A percentile compares a stretch with the other conserved stretches of the same genome.
phyloP scores from a whole-genome alignment of 2,888 invertebrate genomes.

The Pyrrhia umbra region DNA sequence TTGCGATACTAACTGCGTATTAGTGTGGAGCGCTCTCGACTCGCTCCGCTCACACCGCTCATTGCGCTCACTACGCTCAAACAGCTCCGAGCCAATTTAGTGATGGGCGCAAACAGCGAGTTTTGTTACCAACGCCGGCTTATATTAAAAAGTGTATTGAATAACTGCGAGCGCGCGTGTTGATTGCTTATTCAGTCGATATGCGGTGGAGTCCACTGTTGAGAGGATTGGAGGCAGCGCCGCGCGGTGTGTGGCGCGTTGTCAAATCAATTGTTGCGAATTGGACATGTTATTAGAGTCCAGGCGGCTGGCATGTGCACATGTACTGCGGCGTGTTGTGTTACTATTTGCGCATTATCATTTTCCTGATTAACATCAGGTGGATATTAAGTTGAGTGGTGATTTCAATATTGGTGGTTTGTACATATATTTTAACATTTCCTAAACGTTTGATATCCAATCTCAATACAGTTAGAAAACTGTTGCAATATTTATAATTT shows the following conservation, averaged over 20 bases:
- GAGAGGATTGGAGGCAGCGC: background rate
- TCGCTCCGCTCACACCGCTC: conserved; percentile 1
- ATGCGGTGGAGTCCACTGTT: background rate
- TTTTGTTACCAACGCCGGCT: conserved; percentile 21
- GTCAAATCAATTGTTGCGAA: conserved; percentile 16
- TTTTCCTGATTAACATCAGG: no score
- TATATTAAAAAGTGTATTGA: conserved; percentile 45
- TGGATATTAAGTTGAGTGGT: no score
- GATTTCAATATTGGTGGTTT: no score
- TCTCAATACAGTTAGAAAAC: no score
- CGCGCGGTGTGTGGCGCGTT: background rate
- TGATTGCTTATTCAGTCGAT: conserved; percentile 45
- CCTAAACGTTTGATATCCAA: no score
- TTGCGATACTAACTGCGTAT: conserved; percentile 45
- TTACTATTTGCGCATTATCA: background rate
- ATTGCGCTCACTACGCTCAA: conserved; percentile 5
- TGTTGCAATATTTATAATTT: no score
- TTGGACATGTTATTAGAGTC: background rate
- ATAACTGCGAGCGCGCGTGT: conserved; percentile 21
- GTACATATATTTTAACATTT: no score
- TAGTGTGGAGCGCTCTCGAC: conserved; percentile 11
- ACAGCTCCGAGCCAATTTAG: conserved; percentile 31
- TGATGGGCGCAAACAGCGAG: conserved; percentile 23
- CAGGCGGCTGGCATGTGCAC: background rate
- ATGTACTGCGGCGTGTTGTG: background rate